Conservation (phyloP, 2,113 vertebrate genomes). For the Mola mola region DNA sequence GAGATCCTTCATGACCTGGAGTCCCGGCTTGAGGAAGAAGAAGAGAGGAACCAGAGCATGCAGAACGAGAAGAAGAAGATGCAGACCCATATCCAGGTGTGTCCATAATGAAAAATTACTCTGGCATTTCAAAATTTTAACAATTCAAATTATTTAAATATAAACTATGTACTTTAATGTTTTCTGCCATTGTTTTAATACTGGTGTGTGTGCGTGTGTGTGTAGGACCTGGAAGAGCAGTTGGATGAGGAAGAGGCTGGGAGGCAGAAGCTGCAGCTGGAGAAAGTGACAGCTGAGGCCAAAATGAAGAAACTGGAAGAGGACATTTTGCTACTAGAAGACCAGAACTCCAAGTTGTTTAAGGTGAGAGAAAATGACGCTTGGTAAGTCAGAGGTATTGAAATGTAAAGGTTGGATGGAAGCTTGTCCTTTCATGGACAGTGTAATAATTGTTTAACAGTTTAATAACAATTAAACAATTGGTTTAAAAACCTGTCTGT, state of each 20-base stretch:
- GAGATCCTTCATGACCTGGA: conserved; percentile 98
- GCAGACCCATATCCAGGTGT: conserved; percentile 95
- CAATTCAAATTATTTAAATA: neutral
- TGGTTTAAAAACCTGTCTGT: neutral
- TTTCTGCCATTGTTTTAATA: neutral
- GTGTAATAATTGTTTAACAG: too few species aligned
- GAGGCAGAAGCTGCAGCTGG: conserved; percentile 96
- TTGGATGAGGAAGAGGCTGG: conserved; percentile 96
- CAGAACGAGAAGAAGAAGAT: conserved; percentile 99
- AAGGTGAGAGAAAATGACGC: conserved; percentile 91
- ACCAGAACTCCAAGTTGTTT: conserved; percentile 95
- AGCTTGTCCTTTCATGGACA: too few species aligned
- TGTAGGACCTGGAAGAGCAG: conserved; percentile 95
- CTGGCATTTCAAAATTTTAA: neutral
- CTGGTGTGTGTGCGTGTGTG: neutral
- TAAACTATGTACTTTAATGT: neutral
- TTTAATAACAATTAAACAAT: too few species aligned
- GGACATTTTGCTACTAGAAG: conserved; percentile 93
- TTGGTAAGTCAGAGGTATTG: too few species aligned
- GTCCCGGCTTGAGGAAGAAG: conserved; percentile 97
- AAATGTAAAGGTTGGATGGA: too few species aligned
- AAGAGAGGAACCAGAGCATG: conserved; percentile 91
- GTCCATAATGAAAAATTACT: neutral
- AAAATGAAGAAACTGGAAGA: conserved; percentile 99
- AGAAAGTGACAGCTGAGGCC: conserved; percentile 95